Evolutionary conservation across 35 echinoderm and acorn worm genomes (phyloP).

Genomic region (Apostichopus parvimensis): DNA sequence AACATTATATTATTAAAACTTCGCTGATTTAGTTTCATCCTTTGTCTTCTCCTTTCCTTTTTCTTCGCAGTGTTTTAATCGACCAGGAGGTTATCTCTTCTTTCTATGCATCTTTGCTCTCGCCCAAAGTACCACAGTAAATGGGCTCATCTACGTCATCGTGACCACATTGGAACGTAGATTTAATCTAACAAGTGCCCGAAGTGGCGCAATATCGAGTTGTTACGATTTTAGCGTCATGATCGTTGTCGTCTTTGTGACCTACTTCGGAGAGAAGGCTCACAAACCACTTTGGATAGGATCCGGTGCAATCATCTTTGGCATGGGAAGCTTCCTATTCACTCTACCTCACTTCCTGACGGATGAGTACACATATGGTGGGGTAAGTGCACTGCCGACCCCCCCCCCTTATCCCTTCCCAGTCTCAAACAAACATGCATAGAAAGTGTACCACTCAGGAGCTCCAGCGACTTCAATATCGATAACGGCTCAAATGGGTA

Average conservation of each 20-base stretch:
- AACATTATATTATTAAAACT: background rate
- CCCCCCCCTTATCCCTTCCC: too few species aligned
- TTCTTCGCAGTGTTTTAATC: conserved; percentile 54
- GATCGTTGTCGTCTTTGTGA: conserved; percentile 85
- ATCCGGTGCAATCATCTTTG: conserved; percentile 78
- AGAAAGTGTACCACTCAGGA: too few species aligned
- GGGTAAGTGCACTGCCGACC: background rate
- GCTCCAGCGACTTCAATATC: too few species aligned
- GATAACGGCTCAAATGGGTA: too few species aligned
- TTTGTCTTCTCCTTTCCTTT: background rate
- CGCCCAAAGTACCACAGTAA: conserved; percentile 90
- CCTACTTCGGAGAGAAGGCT: conserved; percentile 85
- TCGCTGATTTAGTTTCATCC: background rate
- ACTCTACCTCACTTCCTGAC: conserved; percentile 86
- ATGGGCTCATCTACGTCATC: conserved; percentile 90
- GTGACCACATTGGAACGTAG: conserved; percentile 81
- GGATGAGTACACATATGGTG: conserved; percentile 61
- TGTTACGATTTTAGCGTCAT: conserved; percentile 94
- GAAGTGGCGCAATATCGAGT: conserved; percentile 88
- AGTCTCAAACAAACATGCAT: too few species aligned
- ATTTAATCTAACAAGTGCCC: conserved; percentile 79
- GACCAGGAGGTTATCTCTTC: conserved; percentile 79
- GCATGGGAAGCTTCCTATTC: conserved; percentile 73
- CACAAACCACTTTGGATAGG: conserved; percentile 91
- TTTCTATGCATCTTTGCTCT: conserved; percentile 83